Conservation (phyloP, 2,888 invertebrate species). For the Cryptophagus acutangulus region DNA sequence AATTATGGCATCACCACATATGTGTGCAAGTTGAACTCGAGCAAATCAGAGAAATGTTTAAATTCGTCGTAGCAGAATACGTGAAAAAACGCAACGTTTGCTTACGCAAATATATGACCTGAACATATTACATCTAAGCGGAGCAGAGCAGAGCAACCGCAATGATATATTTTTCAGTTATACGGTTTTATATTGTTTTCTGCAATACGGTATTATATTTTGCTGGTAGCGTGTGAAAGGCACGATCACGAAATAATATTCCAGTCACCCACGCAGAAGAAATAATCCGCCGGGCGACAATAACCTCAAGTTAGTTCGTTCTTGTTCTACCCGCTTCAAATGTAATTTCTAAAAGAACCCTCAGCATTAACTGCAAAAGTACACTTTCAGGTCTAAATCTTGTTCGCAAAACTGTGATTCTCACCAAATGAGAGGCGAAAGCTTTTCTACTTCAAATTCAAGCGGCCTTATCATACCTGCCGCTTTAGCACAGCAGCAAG, state of each 20-base stretch:
- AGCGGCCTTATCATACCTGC: too few species aligned
- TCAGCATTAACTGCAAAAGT: neutral
- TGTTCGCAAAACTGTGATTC: slow-evolving; percentile 1
- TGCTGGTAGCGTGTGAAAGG: slow-evolving; percentile 31
- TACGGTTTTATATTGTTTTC: slow-evolving; percentile 30
- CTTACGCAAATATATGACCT: slow-evolving; percentile 19
- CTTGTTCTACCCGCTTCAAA: neutral
- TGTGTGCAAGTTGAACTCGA: neutral
- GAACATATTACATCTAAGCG: slow-evolving; percentile 23
- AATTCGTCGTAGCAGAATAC: slow-evolving; percentile 17
- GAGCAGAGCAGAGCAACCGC: slow-evolving; percentile 20
- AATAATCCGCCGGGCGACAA: slow-evolving; percentile 25
- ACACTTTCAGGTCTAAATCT: slow-evolving; percentile 1
- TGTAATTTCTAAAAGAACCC: slow-evolving; percentile 1
- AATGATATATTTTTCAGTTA: slow-evolving; percentile 30
- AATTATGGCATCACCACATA: neutral
- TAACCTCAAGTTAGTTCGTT: slow-evolving; percentile 15
- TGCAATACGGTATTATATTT: slow-evolving; percentile 32
- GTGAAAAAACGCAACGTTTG: slow-evolving; percentile 8
- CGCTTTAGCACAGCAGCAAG: too few species aligned
- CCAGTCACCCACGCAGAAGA: slow-evolving; percentile 27
- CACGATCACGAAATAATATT: slow-evolving; percentile 33
- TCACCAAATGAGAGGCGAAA: neutral
- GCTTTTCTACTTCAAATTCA: too few species aligned
- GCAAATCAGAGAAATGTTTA: slow-evolving; percentile 19